phyloP scores from a whole-genome alignment of 1,140 invertebrate genomes.

The Caenorhabditis inopinata region DNA sequence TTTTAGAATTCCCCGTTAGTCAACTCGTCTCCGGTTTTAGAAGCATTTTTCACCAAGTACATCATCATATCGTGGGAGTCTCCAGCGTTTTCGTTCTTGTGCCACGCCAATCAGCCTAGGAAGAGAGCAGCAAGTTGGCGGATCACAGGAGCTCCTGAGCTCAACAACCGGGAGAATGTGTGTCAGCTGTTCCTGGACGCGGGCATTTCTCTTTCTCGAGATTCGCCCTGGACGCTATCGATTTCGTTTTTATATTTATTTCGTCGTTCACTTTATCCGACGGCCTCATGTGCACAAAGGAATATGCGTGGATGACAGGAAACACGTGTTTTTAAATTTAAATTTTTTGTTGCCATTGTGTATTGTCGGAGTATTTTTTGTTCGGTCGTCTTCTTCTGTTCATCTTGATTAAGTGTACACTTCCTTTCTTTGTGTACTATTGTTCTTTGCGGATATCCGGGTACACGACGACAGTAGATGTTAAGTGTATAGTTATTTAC shows the following conservation, averaged over 20 bases:
- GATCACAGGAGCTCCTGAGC: background rate
- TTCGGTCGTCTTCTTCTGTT: too few relatives aligned
- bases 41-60: background rate
- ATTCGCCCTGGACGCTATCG: background rate
- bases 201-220: slow-evolving; percentile 23
- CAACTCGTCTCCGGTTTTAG: background rate
- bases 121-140: background rate
- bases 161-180: background rate
- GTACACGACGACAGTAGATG: too few relatives aligned
- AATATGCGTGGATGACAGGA: background rate
- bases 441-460: too few relatives aligned
- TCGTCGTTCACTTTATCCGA: slow-evolving; percentile 10
- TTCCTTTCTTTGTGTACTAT: too few relatives aligned
- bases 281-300: background rate
- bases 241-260: slow-evolving; percentile 34
- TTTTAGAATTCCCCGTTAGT: background rate
- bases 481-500: too few relatives aligned
- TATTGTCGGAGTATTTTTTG: too few relatives aligned
- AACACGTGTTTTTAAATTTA: background rate
- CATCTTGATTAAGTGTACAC: too few relatives aligned
- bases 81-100: background rate
- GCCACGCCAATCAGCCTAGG: slow-evolving; percentile 15
- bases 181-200: slow-evolving; percentile 24
- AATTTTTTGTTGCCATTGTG: too few relatives aligned
- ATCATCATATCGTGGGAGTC: background rate